Conservation (phyloP, 2,888 invertebrate species). For the Dynastes grantii region DNA sequence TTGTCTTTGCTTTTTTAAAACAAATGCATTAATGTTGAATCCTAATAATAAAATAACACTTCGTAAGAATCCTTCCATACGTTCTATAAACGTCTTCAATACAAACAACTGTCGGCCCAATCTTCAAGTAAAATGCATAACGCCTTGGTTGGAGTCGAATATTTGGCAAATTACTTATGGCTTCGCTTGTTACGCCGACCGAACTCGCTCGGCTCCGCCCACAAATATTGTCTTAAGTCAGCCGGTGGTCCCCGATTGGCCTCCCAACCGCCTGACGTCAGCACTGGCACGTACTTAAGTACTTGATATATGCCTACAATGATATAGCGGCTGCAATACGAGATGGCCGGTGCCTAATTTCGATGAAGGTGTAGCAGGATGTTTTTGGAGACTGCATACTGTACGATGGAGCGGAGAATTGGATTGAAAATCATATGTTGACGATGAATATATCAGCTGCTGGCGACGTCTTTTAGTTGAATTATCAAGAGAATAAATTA, state of each 20-base stretch:
- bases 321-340: conserved; percentile 50
- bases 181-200: conserved; percentile 15
- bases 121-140: conserved; percentile 26
- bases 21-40: too few relatives aligned
- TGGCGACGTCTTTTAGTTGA: too few relatives aligned
- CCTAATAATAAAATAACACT: too few relatives aligned
- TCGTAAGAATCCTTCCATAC: background rate
- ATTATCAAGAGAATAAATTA: too few relatives aligned
- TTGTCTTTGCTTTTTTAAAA: too few relatives aligned
- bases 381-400: conserved; percentile 53
- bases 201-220: conserved; percentile 54
- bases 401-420: conserved; percentile 36
- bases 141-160: background rate
- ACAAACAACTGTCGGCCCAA: too few relatives aligned
- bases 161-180: conserved; percentile 50
- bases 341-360: conserved; percentile 58
- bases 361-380: conserved; percentile 30
- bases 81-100: background rate
- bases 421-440: too few relatives aligned
- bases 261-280: conserved; percentile 56
- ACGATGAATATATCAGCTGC: too few relatives aligned
- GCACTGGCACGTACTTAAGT: conserved; percentile 58
- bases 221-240: conserved; percentile 53
- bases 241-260: conserved; percentile 59
- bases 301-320: conserved; percentile 59